A percentile compares a stretch with the other conserved stretches of the same genome.
Evolutionary conservation across 1,140 invertebrate genomes (phyloP).

Genomic region (Galleria mellonella): DNA sequence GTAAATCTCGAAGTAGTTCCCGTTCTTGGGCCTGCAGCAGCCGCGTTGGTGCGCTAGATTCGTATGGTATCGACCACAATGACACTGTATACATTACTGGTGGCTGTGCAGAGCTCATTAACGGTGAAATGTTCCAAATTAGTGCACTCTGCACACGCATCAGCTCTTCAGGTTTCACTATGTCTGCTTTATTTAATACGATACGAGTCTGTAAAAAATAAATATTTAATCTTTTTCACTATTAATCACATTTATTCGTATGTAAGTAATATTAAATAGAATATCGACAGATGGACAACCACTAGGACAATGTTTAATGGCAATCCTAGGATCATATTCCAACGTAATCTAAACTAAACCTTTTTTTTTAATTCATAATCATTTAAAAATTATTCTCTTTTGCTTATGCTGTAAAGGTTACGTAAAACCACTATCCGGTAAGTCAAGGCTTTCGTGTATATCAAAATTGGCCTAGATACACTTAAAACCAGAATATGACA

Average conservation of each 20-base stretch:
- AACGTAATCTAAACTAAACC: too few relatives aligned
- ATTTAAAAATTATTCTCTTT: too few relatives aligned
- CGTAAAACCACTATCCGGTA: too few relatives aligned
- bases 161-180: constrained; percentile 92
- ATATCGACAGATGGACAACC: too few relatives aligned
- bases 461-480: too few relatives aligned
- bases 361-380: too few relatives aligned
- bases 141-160: constrained; percentile 94
- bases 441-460: too few relatives aligned
- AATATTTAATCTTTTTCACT: not conserved
- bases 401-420: too few relatives aligned
- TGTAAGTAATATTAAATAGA: constrained; percentile 1
- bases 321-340: too few relatives aligned
- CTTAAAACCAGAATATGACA: too few relatives aligned
- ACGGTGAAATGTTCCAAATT: constrained; percentile 96
- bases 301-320: too few relatives aligned
- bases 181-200: constrained; percentile 95
- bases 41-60: constrained; percentile 84
- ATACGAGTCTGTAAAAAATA: constrained; percentile 85
- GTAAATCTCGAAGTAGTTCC: constrained; percentile 89
- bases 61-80: constrained; percentile 91
- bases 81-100: constrained; percentile 96
- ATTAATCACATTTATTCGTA: too few relatives aligned
- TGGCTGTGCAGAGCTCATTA: constrained; percentile 95
- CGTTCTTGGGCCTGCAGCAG: constrained; percentile 91